Base-by-base conservation (phyloP, 1,140 invertebrate genomes). In the Delia radicum region DNA sequence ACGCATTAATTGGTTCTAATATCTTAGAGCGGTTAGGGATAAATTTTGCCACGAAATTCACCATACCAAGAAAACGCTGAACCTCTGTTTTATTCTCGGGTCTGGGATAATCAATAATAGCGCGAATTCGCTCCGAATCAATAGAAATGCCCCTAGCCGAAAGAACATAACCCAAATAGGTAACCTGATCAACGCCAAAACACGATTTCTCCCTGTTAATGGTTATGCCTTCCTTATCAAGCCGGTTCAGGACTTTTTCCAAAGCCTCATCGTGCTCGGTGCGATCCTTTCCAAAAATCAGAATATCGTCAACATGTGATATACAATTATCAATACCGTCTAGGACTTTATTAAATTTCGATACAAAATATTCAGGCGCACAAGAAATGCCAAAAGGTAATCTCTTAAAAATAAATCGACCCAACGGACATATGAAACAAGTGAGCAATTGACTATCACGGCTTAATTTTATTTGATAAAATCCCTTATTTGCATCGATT, bases 51-150 rank as follows among this genome's bases (percentile, higher is more conserved):
- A 74, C 48, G 76, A 75, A 75, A 46, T 37, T 75, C n/a, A 31
- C 72, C 31, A 24, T 55, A 29, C 46, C 46, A 3, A 33, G 62
- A 12, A 26, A 26, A 8, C 8, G 5, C 10, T 29, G 27, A 15
- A 24, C 21, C 24, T 29, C 21, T 77, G 13, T 71, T 73, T n/a
- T 78, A 78, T 33, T 26, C 12, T 15, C 77, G 78, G 63, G 81
- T 82, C 7, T 85, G 21, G 21, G 27, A 63, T 63, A 63, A 29
- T 26, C 74, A 12, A 75, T 37, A 10, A 87, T 80, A 2, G 81
- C 80, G 67, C 76, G 62, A 7, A 87, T 75, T 75, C 84, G 82
- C 6, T 79, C 77, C 8, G 82, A 81, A 74, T 80, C 78, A 10
- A 82, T 77, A 13, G 73, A 15, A 21, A 87, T 80, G 5, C 83